Base-by-base conservation (phyloP, 2,888 invertebrate genomes). In the Nineta flava region DNA sequence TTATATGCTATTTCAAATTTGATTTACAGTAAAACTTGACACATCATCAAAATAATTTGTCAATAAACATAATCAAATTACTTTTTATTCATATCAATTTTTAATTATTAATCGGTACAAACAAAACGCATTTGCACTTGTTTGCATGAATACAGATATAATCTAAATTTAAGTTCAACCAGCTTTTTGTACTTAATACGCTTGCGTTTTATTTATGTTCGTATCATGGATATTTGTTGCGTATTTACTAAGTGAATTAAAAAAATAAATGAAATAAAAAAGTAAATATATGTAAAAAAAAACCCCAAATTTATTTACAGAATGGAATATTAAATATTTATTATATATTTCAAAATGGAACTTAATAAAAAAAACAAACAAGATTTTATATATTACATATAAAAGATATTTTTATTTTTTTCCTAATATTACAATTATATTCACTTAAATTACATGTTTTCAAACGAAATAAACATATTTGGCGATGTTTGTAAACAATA, bases 101-200 rank as follows among this genome's bases (percentile, higher is more conserved):
- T 38, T 38, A 38, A 10, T 38, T 38, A 38, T 38, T 38, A 38
- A 38, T 26, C 7, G 26, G 7, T 26, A 5, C 26, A 38, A 38
- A 13, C 38, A 38, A 38, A 38, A 38, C 38, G 38, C 15, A 12
- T 38, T 38, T 38, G 15, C 38, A 38, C 38, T 38, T 38, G 38
- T 38, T 38, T 38, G 38, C 38, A 38, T 38, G 38, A 15, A n/a
- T n/a, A 26, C 26, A 38, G 38, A 15, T 38, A 38, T 38, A 15
- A 38, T 38, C 38, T 38, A 38, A 38, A 38, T 38, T 38, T 38
- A 38, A 38, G 38, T 38, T 38, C 38, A 38, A n/a, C 38, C 38
- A 38, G n/a, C 38, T 13, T 15, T 38, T 5, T 38, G 15, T n/a
- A 38, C 7, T n/a, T 38, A 15, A 15, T 38, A 38, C 38, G 38